Conservation (phyloP, 2,113 vertebrate genomes). For the Labeo catla region DNA sequence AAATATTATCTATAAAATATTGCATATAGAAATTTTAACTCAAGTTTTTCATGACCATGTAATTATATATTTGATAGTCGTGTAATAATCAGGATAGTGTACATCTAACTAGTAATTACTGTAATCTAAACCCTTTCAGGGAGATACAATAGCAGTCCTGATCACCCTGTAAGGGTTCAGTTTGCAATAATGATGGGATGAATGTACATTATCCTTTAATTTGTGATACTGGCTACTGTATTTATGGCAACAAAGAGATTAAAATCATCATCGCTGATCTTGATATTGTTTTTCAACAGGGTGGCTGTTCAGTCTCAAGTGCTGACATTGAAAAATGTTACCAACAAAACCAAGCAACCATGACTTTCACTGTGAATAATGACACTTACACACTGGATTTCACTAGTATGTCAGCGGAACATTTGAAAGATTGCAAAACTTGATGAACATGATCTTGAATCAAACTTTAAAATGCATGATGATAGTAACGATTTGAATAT, state of each 20-base stretch:
- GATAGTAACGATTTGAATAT: background rate
- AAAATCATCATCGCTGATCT: background rate
- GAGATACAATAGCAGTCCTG: background rate
- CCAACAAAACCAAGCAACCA: conserved; percentile 44
- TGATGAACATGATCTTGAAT: background rate
- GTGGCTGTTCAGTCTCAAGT: conserved; percentile 59
- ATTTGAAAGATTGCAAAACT: background rate
- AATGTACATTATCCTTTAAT: background rate
- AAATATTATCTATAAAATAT: too few species aligned
- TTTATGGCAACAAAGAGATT: background rate
- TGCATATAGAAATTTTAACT: background rate
- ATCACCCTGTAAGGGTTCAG: background rate
- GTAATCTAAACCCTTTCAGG: background rate
- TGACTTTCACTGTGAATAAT: conserved; percentile 58
- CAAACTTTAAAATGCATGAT: background rate
- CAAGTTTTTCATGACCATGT: background rate
- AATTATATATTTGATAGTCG: background rate
- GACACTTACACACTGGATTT: conserved; percentile 65
- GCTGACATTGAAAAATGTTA: conserved; percentile 67
- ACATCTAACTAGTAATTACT: background rate
- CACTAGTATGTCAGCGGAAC: conserved; percentile 55
- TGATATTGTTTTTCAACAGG: background rate
- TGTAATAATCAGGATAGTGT: background rate
- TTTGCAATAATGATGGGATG: background rate
- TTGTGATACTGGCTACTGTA: too few species aligned